phyloP scores from a whole-genome alignment of 2,888 invertebrate genomes.

The Schizotus pectinicornis region DNA sequence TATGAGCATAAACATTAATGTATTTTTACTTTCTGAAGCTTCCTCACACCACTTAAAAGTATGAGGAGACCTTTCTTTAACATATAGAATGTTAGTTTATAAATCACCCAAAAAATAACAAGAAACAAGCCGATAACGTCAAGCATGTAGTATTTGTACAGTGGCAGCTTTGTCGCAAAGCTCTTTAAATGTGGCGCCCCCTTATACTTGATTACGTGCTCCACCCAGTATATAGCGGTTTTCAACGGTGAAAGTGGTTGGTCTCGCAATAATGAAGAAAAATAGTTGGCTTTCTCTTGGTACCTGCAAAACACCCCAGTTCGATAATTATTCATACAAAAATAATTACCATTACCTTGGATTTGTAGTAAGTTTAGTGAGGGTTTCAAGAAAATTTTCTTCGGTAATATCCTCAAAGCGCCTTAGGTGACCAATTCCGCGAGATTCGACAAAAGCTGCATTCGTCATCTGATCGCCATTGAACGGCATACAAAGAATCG shows the following conservation, averaged over 20 bases:
- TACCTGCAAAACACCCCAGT: neutral
- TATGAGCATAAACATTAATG: too few species aligned
- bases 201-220: constrained; percentile 43
- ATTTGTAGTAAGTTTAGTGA: constrained; percentile 34
- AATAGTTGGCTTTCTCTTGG: neutral
- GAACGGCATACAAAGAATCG: constrained; percentile 62
- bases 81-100: neutral
- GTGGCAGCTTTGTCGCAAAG: constrained; percentile 35
- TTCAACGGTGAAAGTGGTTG: constrained; percentile 42
- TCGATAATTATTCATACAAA: neutral
- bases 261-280: constrained; percentile 34
- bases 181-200: constrained; percentile 41
- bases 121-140: constrained; percentile 37
- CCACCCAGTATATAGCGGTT: constrained; percentile 45
- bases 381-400: constrained; percentile 52
- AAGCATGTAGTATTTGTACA: constrained; percentile 41
- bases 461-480: constrained; percentile 61
- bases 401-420: constrained; percentile 55
- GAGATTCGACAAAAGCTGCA: constrained; percentile 55
- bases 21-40: too few species aligned
- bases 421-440: constrained; percentile 56
- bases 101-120: neutral
- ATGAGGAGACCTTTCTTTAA: neutral
- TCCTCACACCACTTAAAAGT: too few species aligned
- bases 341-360: constrained; percentile 8